Conservation (phyloP, 2,113 vertebrate genomes). For the Myodes glareolus region DNA sequence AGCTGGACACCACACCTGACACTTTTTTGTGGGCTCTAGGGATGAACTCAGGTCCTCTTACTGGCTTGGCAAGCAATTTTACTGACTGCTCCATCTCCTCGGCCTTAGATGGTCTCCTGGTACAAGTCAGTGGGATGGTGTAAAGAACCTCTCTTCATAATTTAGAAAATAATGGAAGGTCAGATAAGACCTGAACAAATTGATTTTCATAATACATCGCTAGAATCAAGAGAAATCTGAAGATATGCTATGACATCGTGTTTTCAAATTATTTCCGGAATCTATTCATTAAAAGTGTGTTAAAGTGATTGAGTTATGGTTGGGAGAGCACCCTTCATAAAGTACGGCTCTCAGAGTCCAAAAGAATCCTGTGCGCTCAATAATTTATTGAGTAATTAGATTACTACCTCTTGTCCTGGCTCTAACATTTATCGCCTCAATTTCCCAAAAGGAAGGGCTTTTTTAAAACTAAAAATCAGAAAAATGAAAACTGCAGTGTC, state of each 20-base stretch:
- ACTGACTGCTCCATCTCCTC: too few species aligned
- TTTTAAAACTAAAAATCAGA: background rate
- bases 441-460: background rate
- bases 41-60: background rate
- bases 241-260: background rate
- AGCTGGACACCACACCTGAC: background rate
- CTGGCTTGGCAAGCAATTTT: too few species aligned
- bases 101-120: background rate
- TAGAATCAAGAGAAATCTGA: slow-evolving; percentile 4
- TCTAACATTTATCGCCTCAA: background rate
- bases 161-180: background rate
- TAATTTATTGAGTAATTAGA: slow-evolving; percentile 52
- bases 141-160: background rate
- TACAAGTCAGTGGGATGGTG: background rate
- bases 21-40: background rate
- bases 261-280: slow-evolving; percentile 43
- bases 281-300: background rate
- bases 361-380: background rate
- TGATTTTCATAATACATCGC: slow-evolving; percentile 39
- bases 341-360: background rate
- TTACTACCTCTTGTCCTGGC: background rate
- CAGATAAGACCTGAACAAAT: background rate
- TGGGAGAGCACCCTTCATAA: background rate
- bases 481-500: background rate
- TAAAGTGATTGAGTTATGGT: slow-evolving; percentile 30